A percentile compares a stretch with the other conserved stretches of the same genome.
These are phyloP conservation scores for Tylochromis polylepis DNA, from an alignment of 2,113 vertebrate species.

Conservation along the genomic window DNA sequence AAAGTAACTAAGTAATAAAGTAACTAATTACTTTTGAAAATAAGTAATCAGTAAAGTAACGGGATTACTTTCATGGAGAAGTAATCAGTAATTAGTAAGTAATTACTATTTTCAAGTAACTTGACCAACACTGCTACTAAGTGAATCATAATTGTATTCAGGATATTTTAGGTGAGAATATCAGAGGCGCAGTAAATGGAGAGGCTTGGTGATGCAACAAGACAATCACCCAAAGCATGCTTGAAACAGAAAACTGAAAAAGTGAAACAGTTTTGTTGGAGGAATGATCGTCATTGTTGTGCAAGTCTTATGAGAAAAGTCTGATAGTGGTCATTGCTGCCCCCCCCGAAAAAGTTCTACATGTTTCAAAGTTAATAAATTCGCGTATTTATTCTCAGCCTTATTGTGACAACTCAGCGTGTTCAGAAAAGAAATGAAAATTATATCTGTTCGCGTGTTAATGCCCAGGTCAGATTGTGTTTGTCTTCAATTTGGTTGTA, in stretches of 20 bases:
- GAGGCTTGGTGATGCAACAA: neutral
- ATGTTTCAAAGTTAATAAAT: too few relatives aligned
- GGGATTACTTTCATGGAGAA: too few relatives aligned
- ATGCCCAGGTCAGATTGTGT: neutral
- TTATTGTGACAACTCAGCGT: neutral
- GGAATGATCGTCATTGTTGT: neutral
- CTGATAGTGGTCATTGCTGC: neutral
- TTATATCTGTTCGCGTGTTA: fast-evolving
- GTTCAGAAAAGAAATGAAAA: neutral
- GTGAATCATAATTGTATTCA: neutral
- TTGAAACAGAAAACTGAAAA: neutral
- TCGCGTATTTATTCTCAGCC: neutral
- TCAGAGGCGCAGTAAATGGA: neutral
- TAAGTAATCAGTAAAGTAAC: too few relatives aligned
- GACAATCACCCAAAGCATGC: neutral
- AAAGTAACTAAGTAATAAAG: too few relatives aligned
- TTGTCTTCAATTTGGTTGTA: neutral
- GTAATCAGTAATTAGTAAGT: too few relatives aligned
- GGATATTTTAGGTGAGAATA: neutral
- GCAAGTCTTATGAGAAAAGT: neutral
- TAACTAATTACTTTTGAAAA: too few relatives aligned
- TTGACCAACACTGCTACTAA: too few relatives aligned
- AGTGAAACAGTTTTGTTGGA: neutral
- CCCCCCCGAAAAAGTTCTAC: too few relatives aligned
- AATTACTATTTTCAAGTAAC: too few relatives aligned